These are phyloP conservation scores for Nysson spinosus DNA, from an alignment of 2,888 invertebrate genomes.

Conservation along the genomic window DNA sequence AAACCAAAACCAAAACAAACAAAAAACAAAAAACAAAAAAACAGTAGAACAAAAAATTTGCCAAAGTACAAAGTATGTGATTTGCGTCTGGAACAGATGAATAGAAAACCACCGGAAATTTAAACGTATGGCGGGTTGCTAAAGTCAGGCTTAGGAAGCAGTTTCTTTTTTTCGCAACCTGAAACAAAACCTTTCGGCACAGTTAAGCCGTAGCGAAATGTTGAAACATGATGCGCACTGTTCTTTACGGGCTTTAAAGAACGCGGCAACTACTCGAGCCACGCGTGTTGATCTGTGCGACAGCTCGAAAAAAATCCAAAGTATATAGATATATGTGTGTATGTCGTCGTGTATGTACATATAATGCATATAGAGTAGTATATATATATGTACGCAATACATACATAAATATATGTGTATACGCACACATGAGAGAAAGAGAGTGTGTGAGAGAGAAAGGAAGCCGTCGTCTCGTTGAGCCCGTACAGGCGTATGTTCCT, in stretches of 20 bases:
- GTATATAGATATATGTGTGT: constrained; percentile 14
- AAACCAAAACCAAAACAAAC: constrained; percentile 31
- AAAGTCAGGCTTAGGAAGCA: constrained; percentile 36
- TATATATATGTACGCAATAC: constrained; percentile 7
- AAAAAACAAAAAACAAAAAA: constrained; percentile 5
- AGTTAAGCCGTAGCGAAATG: constrained; percentile 34
- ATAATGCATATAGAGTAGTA: constrained; percentile 27
- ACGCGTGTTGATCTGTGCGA: constrained; percentile 46
- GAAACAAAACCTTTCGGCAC: constrained; percentile 46
- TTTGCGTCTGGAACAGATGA: constrained; percentile 34
- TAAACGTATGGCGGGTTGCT: constrained; percentile 36
- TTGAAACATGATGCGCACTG: constrained; percentile 44
- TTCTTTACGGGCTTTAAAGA: constrained; percentile 45
- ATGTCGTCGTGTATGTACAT: constrained; percentile 30
- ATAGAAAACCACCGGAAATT: constrained; percentile 32
- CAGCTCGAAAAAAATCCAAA: constrained; percentile 25
- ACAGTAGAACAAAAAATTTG: not conserved
- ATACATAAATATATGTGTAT: constrained; percentile 11
- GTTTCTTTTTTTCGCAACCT: constrained; percentile 43
- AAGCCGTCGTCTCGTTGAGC: constrained; percentile 51
- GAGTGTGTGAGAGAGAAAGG: constrained; percentile 46
- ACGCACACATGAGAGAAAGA: constrained; percentile 32
- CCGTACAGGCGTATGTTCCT: constrained; percentile 35
- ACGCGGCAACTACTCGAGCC: constrained; percentile 40
- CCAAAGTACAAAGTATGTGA: constrained; percentile 2